A percentile compares a stretch with the other conserved stretches of the same genome.
Evolutionary conservation across 2,797 vertebrate genomes (phyloP).

Genomic region (Danio jaintianensis): DNA sequence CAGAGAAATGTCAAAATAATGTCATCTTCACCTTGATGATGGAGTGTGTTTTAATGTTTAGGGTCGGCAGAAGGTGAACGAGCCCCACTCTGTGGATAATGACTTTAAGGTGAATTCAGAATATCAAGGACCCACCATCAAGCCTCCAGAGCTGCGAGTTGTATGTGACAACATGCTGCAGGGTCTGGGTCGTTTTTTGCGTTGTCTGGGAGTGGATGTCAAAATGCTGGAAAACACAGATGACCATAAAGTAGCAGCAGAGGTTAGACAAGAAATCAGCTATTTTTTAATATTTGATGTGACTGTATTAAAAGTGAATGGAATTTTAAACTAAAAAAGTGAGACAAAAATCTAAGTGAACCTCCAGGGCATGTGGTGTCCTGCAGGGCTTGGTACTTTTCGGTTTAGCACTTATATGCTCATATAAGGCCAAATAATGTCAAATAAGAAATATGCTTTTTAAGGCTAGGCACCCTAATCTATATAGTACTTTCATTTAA

Average conservation of each 20-base stretch:
- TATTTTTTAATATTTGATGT: background rate
- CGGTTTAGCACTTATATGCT: background rate
- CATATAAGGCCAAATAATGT: background rate
- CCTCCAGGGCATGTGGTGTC: background rate
- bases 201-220: conserved; percentile 86
- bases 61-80: conserved; percentile 63
- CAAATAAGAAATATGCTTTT: background rate
- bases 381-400: background rate
- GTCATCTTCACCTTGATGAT: conserved; percentile 44
- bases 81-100: conserved; percentile 65
- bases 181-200: conserved; percentile 87
- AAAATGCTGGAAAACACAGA: conserved; percentile 80
- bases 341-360: background rate
- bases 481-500: background rate
- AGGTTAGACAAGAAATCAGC: conserved; percentile 72
- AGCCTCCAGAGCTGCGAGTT: conserved; percentile 80
- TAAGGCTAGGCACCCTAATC: background rate
- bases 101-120: conserved; percentile 1
- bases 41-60: conserved; percentile 65
- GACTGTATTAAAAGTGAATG: background rate
- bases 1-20: background rate
- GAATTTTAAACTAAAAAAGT: background rate
- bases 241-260: conserved; percentile 84
- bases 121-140: conserved; percentile 55
- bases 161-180: conserved; percentile 93